A percentile compares a stretch with the other conserved stretches of the same genome.
Evolutionary conservation across 1,140 invertebrate species (phyloP).

Genomic region (Drosophila biarmipes): DNA sequence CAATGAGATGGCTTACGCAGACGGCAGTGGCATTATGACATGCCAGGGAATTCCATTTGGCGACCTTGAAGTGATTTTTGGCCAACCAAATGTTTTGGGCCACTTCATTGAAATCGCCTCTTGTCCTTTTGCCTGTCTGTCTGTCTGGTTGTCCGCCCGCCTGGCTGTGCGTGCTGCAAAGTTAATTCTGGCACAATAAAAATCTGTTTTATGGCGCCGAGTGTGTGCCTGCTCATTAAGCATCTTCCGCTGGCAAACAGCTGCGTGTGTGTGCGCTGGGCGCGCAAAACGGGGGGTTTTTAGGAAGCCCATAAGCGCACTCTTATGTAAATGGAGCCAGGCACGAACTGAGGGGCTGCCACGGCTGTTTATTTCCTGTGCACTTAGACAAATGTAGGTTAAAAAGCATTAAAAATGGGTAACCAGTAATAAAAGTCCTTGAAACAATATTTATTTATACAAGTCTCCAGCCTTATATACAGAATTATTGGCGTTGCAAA

Average conservation of each 20-base stretch:
- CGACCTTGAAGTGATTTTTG: slow-evolving; percentile 50
- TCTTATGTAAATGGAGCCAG: slow-evolving; percentile 75
- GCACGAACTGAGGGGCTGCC: slow-evolving; percentile 44
- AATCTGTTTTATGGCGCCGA: slow-evolving; percentile 67
- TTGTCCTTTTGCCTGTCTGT: slow-evolving; percentile 4
- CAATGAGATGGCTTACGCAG: slow-evolving; percentile 41
- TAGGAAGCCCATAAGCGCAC: slow-evolving; percentile 56
- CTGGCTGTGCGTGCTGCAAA: slow-evolving; percentile 35
- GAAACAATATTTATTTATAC: too few relatives aligned
- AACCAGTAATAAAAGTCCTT: too few relatives aligned
- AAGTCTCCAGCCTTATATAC: too few relatives aligned
- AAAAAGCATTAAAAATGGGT: too few relatives aligned
- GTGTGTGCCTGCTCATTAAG: slow-evolving; percentile 74
- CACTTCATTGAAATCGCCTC: slow-evolving; percentile 54
- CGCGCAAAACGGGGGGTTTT: slow-evolving; percentile 3
- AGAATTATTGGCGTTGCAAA: too few relatives aligned
- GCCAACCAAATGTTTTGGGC: slow-evolving; percentile 39
- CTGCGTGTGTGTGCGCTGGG: slow-evolving; percentile 27
- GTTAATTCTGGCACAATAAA: slow-evolving; percentile 74
- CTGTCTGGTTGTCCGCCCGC: slow-evolving; percentile 2
- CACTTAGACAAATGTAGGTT: not conserved
- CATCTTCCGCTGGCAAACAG: slow-evolving; percentile 64
- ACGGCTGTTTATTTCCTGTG: slow-evolving; percentile 34
- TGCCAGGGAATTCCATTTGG: slow-evolving; percentile 50
- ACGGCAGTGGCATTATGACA: slow-evolving; percentile 35